phyloP scores from a whole-genome alignment of 2,888 invertebrate species.

The Meta bourneti region DNA sequence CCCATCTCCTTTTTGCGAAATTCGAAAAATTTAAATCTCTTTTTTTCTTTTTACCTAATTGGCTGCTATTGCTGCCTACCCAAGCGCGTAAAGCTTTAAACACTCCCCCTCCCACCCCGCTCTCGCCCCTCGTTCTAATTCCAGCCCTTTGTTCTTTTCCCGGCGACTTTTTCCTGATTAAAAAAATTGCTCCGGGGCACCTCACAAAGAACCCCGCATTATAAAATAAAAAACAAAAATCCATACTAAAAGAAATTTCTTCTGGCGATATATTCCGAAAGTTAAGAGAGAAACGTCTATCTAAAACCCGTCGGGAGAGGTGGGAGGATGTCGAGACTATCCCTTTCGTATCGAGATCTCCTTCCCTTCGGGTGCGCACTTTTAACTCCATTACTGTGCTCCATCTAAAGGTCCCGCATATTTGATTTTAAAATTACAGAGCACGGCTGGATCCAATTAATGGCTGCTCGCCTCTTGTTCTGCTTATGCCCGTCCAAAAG shows the following conservation, averaged over 20 bases:
- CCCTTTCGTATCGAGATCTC: conserved; percentile 71
- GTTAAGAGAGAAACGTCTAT: conserved; percentile 69
- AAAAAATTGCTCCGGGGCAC: conserved; percentile 44
- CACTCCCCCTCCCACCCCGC: conserved; percentile 59
- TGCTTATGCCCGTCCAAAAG: conserved; percentile 66
- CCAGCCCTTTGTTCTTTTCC: conserved; percentile 59
- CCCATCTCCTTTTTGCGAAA: conserved; percentile 45
- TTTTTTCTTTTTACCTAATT: conserved; percentile 55
- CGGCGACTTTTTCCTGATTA: conserved; percentile 33
- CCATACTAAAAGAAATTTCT: conserved; percentile 61
- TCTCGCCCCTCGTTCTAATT: conserved; percentile 69
- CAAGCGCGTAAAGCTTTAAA: conserved; percentile 74
- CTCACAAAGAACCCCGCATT: conserved; percentile 64
- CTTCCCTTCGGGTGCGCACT: conserved; percentile 72
- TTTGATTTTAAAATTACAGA: conserved; percentile 77
- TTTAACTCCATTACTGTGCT: conserved; percentile 76
- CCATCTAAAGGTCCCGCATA: conserved; percentile 76
- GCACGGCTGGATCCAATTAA: conserved; percentile 75
- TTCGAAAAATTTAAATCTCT: conserved; percentile 43
- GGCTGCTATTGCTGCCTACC: conserved; percentile 74
- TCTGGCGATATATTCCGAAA: conserved; percentile 67
- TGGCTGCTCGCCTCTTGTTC: conserved; percentile 72
- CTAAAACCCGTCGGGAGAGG: conserved; percentile 38
- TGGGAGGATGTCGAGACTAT: conserved; percentile 39
- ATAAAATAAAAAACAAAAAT: conserved; percentile 69